Percentiles rank a stretch among this genome's conserved stretches.
These are phyloP conservation scores for Chanos chanos DNA, from an alignment of 2,797 vertebrate species.

Conservation along the genomic window DNA sequence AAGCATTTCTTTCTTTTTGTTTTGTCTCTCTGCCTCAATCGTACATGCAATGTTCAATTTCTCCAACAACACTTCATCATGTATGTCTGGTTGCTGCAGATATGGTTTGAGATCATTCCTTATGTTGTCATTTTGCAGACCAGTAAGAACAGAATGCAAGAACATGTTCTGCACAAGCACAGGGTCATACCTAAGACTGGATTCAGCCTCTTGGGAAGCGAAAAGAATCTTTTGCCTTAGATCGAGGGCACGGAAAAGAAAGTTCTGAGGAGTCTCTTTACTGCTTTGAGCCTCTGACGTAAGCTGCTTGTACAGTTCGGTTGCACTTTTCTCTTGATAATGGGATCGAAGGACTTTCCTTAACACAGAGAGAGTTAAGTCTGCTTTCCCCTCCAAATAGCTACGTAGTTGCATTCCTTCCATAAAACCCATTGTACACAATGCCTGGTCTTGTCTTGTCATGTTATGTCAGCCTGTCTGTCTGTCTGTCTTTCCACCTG, in stretches of 20 bases:
- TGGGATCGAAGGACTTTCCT: constrained; percentile 14
- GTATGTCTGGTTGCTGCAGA: not conserved
- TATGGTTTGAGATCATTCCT: constrained; percentile 9
- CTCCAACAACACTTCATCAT: constrained; percentile 18
- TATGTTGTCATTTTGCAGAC: constrained; percentile 10
- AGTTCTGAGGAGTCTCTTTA: constrained; percentile 14
- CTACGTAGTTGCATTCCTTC: constrained; percentile 14
- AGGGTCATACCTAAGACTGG: constrained; percentile 12
- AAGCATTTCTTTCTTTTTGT: not conserved
- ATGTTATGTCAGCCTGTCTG: too few relatives aligned
- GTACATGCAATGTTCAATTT: constrained; percentile 26
- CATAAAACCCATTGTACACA: too few relatives aligned
- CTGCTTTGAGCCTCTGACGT: constrained; percentile 5
- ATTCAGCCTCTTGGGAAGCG: too few relatives aligned
- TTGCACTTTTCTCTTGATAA: constrained; percentile 8
- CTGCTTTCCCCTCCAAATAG: constrained; percentile 18
- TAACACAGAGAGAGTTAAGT: not conserved
- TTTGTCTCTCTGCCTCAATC: constrained; percentile 14
- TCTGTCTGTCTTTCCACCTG: too few relatives aligned
- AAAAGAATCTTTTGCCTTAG: constrained; percentile 18
- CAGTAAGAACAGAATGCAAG: constrained; percentile 7
- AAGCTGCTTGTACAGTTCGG: constrained; percentile 21
- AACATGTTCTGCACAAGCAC: constrained; percentile 2
- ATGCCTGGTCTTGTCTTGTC: too few relatives aligned
- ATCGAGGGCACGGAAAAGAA: constrained; percentile 1